These are phyloP conservation scores for Drosophila kanapiae DNA, from an alignment of 1,140 invertebrate genomes.

Conservation along the genomic window DNA sequence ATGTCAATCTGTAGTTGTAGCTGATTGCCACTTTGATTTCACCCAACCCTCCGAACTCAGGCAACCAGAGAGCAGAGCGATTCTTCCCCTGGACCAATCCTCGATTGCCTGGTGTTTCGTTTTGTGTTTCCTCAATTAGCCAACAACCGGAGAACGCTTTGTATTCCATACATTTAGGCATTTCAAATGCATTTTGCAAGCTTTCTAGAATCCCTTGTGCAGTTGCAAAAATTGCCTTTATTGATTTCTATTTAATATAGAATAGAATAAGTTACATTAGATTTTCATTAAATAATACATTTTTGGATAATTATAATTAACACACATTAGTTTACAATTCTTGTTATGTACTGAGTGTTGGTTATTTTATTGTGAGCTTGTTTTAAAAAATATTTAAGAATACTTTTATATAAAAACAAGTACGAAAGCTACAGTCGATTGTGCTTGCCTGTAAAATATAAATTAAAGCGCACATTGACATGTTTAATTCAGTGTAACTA, in stretches of 20 bases:
- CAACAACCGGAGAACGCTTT: background rate
- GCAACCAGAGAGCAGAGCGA: background rate
- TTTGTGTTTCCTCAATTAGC: slow-evolving; percentile 49
- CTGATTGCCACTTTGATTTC: slow-evolving; percentile 65
- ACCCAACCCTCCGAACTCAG: background rate
- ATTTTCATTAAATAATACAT: background rate
- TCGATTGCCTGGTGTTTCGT: slow-evolving; percentile 5
- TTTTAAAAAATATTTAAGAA: no score
- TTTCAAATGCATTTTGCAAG: slow-evolving; percentile 41
- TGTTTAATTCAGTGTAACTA: no score
- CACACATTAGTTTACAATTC: background rate
- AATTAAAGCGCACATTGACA: no score
- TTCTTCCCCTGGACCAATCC: slow-evolving; percentile 2
- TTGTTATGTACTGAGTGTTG: background rate
- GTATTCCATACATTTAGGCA: slow-evolving; percentile 10
- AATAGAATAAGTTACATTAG: background rate
- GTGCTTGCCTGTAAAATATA: no score
- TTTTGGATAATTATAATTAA: background rate
- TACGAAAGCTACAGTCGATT: no score
- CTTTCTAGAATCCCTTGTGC: background rate
- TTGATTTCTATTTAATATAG: no score
- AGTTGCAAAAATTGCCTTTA: background rate
- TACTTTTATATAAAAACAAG: no score
- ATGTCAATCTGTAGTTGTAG: slow-evolving; percentile 75
- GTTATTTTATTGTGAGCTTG: background rate